Evolutionary conservation across 2,113 vertebrate genomes (phyloP).

Genomic region (Pachycephala philippinensis): DNA sequence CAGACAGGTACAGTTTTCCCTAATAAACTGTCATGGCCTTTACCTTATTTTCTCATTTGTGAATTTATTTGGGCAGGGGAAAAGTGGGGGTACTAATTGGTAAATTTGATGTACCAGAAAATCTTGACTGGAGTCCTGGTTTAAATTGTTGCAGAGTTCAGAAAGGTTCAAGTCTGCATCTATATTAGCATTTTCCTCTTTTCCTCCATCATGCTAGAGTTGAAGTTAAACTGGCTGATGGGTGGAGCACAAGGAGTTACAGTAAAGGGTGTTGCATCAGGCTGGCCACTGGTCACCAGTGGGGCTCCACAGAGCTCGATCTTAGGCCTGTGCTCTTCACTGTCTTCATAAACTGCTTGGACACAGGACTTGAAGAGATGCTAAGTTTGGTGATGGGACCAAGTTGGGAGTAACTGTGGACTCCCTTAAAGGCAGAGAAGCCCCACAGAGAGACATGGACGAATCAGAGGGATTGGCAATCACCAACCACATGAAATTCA

Average conservation of each 20-base stretch:
- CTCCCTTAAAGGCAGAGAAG: not conserved
- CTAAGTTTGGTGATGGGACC: not conserved
- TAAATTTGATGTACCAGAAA: not conserved
- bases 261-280: not conserved
- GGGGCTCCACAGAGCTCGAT: fast-evolving
- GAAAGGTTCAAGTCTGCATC: not conserved
- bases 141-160: not conserved
- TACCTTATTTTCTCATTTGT: not conserved
- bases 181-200: not conserved
- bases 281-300: not conserved
- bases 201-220: not conserved
- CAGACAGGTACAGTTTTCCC: conserved; percentile 63
- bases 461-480: fast-evolving
- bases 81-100: not conserved
- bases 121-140: not conserved
- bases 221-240: not conserved
- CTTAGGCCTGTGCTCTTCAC: not conserved
- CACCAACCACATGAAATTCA: not conserved
- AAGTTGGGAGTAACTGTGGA: not conserved
- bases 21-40: conserved; percentile 74
- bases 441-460: not conserved
- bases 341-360: not conserved
- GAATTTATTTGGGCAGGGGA: not conserved
- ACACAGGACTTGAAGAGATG: not conserved
- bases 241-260: not conserved